phyloP scores from a whole-genome alignment of 2,113 vertebrate species.

The Phodopus roborovskii region DNA sequence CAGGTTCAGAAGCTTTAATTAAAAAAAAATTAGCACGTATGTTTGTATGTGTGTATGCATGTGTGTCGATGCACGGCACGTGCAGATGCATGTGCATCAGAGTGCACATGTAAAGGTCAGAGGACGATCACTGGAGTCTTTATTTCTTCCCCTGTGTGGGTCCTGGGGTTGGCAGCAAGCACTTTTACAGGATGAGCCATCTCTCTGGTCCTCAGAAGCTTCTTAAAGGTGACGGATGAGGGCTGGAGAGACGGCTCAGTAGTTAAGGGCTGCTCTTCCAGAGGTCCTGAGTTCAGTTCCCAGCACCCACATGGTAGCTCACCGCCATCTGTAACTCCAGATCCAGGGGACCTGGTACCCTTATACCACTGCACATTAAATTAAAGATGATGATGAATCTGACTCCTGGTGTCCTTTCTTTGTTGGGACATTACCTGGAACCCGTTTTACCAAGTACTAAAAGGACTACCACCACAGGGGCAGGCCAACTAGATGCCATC shows the following conservation, averaged over 20 bases:
- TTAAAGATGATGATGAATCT: background rate
- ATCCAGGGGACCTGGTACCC: background rate
- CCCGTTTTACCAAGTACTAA: background rate
- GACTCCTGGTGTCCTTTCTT: background rate
- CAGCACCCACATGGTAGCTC: background rate
- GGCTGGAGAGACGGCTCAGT: background rate
- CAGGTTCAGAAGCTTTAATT: background rate
- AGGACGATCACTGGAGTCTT: background rate
- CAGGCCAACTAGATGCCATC: accelerated
- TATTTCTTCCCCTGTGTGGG: background rate
- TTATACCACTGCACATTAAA: background rate
- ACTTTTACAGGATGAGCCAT: background rate
- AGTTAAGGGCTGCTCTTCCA: background rate
- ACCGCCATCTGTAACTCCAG: background rate
- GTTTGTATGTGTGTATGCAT: background rate
- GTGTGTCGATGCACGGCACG: background rate
- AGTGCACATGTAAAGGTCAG: too few species aligned
- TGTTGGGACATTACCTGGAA: background rate
- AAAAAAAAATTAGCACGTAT: too few species aligned
- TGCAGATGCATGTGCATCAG: too few species aligned
- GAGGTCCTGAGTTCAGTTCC: background rate
- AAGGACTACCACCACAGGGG: background rate
- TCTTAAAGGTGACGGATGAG: background rate
- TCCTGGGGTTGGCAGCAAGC: background rate
- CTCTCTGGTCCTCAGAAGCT: background rate